These are phyloP conservation scores for Acrobasis suavella DNA, from an alignment of 2,888 invertebrate genomes.

Conservation along the genomic window DNA sequence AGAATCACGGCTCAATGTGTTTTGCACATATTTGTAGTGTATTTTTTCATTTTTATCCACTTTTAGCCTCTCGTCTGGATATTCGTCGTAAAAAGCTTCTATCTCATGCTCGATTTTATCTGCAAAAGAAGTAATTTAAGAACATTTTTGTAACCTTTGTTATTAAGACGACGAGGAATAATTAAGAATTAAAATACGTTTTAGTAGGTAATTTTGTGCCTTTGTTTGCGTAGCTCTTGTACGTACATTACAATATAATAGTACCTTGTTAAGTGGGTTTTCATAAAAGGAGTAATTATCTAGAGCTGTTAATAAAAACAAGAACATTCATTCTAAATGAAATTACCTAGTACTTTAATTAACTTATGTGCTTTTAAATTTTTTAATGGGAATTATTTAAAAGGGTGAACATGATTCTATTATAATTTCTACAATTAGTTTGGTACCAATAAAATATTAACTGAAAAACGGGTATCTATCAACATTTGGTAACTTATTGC, in stretches of 20 bases:
- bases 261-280: background rate
- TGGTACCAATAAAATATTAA: too few relatives aligned
- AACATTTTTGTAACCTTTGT: constrained; percentile 13
- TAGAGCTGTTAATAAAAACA: background rate
- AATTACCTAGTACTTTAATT: background rate
- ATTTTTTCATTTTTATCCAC: constrained; percentile 49
- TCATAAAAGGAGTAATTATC: background rate
- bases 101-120: constrained; percentile 69
- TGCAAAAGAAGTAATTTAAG: constrained; percentile 45
- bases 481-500: too few relatives aligned
- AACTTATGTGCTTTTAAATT: background rate
- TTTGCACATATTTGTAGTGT: constrained; percentile 47
- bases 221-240: background rate
- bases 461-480: too few relatives aligned
- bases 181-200: background rate
- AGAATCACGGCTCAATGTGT: constrained; percentile 42
- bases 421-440: too few relatives aligned
- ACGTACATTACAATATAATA: background rate
- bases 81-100: constrained; percentile 65
- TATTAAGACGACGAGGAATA: background rate
- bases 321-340: background rate
- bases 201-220: background rate
- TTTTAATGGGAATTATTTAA: background rate
- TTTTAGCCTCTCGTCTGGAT: constrained; percentile 52
- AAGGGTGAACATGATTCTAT: too few relatives aligned